phyloP scores from a whole-genome alignment of 30 jellyfish, hydroid and myxozoan genomes.

The Aurelia aurita region DNA sequence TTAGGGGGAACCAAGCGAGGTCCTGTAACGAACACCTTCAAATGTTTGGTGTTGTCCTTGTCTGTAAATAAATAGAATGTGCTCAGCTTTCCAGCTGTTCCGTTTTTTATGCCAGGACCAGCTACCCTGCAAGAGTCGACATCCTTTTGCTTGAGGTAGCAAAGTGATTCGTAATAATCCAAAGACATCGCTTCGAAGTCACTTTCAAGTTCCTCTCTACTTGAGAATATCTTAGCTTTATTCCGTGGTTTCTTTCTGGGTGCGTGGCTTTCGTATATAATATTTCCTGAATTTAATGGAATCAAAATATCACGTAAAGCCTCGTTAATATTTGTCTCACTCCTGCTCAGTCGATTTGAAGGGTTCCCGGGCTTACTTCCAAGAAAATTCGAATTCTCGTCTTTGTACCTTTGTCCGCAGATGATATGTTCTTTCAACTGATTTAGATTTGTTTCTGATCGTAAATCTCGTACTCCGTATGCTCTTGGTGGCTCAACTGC shows the following conservation, averaged over 20 bases:
- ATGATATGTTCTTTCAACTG: conserved; percentile 60
- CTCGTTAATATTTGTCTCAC: conserved; percentile 21
- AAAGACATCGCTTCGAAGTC: conserved; percentile 39
- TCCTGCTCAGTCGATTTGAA: conserved; percentile 20
- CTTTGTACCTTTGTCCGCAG: conserved; percentile 45
- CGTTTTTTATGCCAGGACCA: conserved; percentile 66
- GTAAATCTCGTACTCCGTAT: conserved; percentile 53
- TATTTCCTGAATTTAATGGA: conserved; percentile 49
- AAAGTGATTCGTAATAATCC: conserved; percentile 43
- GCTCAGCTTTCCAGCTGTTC: conserved; percentile 54
- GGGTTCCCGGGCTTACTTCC: not conserved
- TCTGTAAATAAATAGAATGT: conserved; percentile 63
- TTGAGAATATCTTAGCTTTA: conserved; percentile 44
- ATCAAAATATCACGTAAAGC: conserved; percentile 38
- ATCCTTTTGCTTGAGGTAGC: conserved; percentile 56
- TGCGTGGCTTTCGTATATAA: not conserved
- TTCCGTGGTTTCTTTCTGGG: conserved; percentile 18
- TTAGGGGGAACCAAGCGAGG: conserved; percentile 72
- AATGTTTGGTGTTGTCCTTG: conserved; percentile 40
- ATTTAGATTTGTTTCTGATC: conserved; percentile 54
- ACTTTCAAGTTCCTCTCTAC: conserved; percentile 56
- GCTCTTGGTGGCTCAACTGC: conserved; percentile 43
- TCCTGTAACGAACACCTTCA: conserved; percentile 51
- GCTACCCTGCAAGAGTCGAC: conserved; percentile 63
- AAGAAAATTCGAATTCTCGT: conserved; percentile 7